A percentile compares a stretch with the other conserved stretches of the same genome.
Evolutionary conservation across 2,113 vertebrate species (phyloP).

Genomic region (Heteronetta atricapilla): DNA sequence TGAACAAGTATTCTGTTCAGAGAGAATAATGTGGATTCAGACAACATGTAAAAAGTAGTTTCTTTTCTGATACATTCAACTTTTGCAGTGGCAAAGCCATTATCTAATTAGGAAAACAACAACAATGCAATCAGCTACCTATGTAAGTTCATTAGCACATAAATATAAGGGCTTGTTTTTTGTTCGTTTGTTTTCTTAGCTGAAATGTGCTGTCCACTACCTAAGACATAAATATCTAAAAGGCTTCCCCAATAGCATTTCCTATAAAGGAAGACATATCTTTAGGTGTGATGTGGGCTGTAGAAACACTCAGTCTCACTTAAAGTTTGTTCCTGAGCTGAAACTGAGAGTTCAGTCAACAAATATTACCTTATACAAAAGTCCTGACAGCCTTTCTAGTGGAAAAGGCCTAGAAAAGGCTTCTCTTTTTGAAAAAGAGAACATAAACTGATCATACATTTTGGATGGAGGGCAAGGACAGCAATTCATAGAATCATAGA

Average conservation of each 20-base stretch:
- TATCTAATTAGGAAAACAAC: neutral
- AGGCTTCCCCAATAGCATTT: neutral
- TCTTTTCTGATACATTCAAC: neutral
- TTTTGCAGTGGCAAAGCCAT: neutral
- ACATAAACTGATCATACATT: rapidly evolving
- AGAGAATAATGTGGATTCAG: neutral
- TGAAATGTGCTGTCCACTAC: neutral
- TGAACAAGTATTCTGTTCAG: neutral
- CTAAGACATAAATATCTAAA: neutral
- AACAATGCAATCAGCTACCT: neutral
- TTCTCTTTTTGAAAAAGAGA: neutral
- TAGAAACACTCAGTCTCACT: neutral
- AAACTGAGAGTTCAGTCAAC: neutral
- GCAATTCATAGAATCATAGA: too few relatives aligned
- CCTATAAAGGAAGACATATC: neutral
- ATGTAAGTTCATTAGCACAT: neutral
- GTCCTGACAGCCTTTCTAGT: neutral
- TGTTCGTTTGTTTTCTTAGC: neutral
- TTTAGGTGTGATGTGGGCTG: neutral
- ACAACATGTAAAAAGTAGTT: neutral
- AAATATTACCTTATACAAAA: neutral
- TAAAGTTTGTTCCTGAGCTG: neutral
- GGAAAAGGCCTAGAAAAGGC: neutral
- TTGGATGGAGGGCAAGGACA: neutral
- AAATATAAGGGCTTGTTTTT: neutral